Evolutionary conservation across 2,113 vertebrate genomes (phyloP), one percentile per base, ranked within the genome.

Genomic region (Osmerus eperlanus): DNA sequence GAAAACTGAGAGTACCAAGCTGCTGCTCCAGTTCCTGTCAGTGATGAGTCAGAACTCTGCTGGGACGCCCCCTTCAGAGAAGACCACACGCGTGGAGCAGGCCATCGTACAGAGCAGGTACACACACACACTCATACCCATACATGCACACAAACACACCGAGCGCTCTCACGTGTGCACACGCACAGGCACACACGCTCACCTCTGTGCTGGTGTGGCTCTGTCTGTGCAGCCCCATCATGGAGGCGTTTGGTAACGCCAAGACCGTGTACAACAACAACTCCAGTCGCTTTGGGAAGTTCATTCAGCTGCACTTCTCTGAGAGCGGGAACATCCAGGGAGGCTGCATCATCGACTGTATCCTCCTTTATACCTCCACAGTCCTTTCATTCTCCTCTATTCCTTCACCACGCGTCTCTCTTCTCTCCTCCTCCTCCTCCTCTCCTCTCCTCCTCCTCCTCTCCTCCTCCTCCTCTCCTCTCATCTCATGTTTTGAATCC

Each of bases 221-320:
- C 12, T 76, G n/a, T 70, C 68, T 79, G 61, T 75, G 2, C 85
- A 97, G 95, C 80, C 95, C 95, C 1, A 94, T 97, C 80, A 94
- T 97, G 91, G 95, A 97, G 73, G 95, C 94, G 1, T 96, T 97
- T 78, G 95, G 95, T 62, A 97, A 97, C 18, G 95, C 95, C 56
- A 97, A 95, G 84, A 97, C 95, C 0, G 93, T 97, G 80, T 97
- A 97, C 89, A 97, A 97, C 89, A 97, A 96, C 88, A 96, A 96
- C 85, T 96, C 95, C 79, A 96, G 95, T 65, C 95, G 95, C 71
- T 96, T 96, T 67, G 95, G 95, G 70, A 97, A 97, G 82, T 97
- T 97, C 82, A 95, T 97, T 85, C 95, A 96, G 83, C 93, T 97
- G 82, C 94, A 96, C 82, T 97, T 97, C 86, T 95, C 94, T 59